These are phyloP conservation scores for Mastomys coucha DNA, from an alignment of 2,113 vertebrate species.

Conservation along the genomic window DNA sequence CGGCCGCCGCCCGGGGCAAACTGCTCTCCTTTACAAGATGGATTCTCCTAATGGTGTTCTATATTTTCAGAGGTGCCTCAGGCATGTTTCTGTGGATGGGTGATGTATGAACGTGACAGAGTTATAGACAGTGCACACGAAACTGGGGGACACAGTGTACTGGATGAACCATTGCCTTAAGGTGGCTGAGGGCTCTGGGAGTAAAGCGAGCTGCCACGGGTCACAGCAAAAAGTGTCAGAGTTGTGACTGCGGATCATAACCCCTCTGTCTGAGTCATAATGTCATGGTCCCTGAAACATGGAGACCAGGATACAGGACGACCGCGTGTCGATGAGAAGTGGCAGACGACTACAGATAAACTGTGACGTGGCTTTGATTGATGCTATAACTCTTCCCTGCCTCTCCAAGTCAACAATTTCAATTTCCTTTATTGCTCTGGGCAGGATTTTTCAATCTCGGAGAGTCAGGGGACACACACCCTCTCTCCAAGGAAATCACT, in stretches of 20 bases:
- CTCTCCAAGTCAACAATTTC: constrained; percentile 50
- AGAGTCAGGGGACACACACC: constrained; percentile 58
- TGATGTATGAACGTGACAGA: not conserved
- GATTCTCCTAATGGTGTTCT: constrained; percentile 37
- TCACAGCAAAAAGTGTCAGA: not conserved
- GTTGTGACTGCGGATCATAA: not conserved
- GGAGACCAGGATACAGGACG: not conserved
- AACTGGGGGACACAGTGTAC: not conserved
- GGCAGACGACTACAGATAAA: not conserved
- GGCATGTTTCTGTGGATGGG: not conserved
- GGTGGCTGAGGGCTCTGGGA: too few species aligned
- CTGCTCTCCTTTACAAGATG: constrained; percentile 1
- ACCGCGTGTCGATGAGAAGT: not conserved
- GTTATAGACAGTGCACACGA: not conserved
- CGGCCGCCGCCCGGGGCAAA: constrained; percentile 7
- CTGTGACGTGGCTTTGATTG: not conserved
- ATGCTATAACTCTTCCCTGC: constrained; percentile 9
- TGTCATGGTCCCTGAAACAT: not conserved
- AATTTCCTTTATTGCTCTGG: constrained; percentile 60
- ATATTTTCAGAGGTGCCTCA: not conserved
- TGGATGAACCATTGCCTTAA: too few species aligned
- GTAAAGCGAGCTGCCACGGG: too few species aligned
- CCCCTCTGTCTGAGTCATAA: not conserved
- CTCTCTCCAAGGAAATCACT: constrained; percentile 73
- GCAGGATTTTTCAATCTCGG: constrained; percentile 51